Evolutionary conservation across 1,140 invertebrate species (phyloP).

Genomic region (Drosophila serrata): DNA sequence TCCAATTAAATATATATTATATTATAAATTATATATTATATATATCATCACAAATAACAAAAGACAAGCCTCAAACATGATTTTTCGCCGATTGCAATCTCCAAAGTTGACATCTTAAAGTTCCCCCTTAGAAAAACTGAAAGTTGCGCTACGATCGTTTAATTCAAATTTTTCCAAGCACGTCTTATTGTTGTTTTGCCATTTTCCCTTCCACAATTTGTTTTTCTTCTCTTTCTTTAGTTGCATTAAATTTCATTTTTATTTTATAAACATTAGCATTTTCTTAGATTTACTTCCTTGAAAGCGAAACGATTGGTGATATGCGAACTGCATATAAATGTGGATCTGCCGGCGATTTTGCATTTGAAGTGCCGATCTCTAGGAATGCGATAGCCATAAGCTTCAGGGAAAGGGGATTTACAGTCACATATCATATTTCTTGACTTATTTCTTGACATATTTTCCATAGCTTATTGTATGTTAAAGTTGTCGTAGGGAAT

Average conservation of each 20-base stretch:
- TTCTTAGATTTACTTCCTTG: conserved; percentile 54
- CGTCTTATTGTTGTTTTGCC: conserved; percentile 30
- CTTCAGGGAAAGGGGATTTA: not conserved
- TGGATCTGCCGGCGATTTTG: conserved; percentile 36
- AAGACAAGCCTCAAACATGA: conserved; percentile 40
- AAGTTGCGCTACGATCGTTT: conserved; percentile 5
- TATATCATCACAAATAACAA: conserved; percentile 1
- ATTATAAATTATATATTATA: no score
- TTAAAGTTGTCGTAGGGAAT: not conserved
- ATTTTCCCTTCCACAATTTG: conserved; percentile 9
- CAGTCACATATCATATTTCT: conserved; percentile 32
- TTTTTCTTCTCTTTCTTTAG: conserved; percentile 1
- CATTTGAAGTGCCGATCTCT: conserved; percentile 39
- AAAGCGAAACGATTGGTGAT: conserved; percentile 10
- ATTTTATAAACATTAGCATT: conserved; percentile 62
- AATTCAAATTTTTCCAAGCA: conserved; percentile 34
- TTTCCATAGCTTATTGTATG: not conserved
- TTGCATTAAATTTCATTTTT: conserved; percentile 26
- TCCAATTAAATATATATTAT: no score
- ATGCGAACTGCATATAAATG: conserved; percentile 58
- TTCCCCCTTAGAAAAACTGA: conserved; percentile 58
- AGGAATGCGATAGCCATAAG: conserved; percentile 11
- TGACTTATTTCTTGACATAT: not conserved
- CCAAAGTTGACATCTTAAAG: conserved; percentile 50
- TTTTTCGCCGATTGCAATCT: conserved; percentile 30